A percentile compares a stretch with the other conserved stretches of the same genome.
These are phyloP conservation scores for Lytechinus variegatus DNA, from an alignment of 35 echinoderm and acorn worm genomes.

Conservation along the genomic window DNA sequence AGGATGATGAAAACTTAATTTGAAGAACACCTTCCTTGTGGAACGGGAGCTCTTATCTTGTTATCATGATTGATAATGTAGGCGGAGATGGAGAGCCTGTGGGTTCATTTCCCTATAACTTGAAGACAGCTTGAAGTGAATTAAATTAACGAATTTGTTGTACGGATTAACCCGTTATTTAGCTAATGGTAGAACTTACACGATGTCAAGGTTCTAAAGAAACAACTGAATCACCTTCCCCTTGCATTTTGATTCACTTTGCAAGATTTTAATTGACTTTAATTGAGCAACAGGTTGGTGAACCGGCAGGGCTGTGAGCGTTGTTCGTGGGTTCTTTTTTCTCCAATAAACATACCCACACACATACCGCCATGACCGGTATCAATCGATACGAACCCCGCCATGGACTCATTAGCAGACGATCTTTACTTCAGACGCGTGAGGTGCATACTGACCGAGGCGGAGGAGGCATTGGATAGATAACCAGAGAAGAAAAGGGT, in stretches of 20 bases:
- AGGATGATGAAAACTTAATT: neutral
- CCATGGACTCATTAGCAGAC: conserved; percentile 1
- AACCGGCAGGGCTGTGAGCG: neutral
- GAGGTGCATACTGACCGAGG: neutral
- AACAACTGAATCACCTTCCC: neutral
- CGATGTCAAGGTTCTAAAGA: neutral
- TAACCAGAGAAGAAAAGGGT: neutral
- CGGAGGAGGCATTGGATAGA: neutral
- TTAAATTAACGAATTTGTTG: neutral
- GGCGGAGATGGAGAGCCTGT: neutral
- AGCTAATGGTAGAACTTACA: too few species aligned
- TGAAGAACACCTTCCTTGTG: neutral
- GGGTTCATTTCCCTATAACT: neutral
- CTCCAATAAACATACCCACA: neutral
- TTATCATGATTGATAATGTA: neutral
- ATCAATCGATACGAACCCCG: neutral
- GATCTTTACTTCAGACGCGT: neutral
- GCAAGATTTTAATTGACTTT: neutral
- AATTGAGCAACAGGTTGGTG: neutral
- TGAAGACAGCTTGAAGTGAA: neutral
- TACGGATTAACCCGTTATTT: too few species aligned
- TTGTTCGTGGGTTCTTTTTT: neutral
- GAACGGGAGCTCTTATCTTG: neutral
- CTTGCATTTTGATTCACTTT: neutral
- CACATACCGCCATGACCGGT: neutral